These are phyloP conservation scores for Tapirus terrestris DNA, from an alignment of 2,113 vertebrate genomes.

Conservation along the genomic window DNA sequence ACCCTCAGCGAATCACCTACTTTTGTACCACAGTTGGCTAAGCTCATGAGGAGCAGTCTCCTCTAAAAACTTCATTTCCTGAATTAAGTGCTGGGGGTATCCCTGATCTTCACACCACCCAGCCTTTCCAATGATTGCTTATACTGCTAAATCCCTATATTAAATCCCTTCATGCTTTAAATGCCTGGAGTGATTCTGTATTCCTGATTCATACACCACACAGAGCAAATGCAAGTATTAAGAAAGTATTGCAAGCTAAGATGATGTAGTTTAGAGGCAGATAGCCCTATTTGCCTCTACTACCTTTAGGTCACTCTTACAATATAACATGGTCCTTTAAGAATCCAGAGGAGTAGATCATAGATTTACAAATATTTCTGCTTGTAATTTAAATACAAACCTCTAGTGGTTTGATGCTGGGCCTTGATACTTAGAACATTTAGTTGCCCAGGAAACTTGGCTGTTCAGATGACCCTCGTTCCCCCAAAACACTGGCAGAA, in stretches of 20 bases:
- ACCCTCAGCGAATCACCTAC: background rate
- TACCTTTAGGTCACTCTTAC: background rate
- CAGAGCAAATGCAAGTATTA: constrained; percentile 11
- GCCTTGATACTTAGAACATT: background rate
- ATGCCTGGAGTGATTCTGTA: background rate
- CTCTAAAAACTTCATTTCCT: background rate
- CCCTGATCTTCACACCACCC: background rate
- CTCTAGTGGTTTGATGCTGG: background rate
- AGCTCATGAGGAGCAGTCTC: background rate
- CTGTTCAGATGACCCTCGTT: background rate
- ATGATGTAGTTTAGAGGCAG: background rate
- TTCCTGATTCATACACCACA: background rate
- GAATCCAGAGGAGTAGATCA: background rate
- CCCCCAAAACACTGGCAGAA: background rate
- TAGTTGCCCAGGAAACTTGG: background rate
- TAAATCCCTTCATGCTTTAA: constrained; percentile 33
- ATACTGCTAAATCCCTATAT: background rate
- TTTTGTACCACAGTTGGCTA: background rate
- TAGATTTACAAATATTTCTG: background rate
- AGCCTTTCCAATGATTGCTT: background rate
- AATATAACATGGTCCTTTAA: background rate
- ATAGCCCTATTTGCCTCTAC: background rate
- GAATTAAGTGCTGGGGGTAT: background rate
- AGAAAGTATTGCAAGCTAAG: constrained; percentile 1
- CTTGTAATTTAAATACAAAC: background rate